Evolutionary conservation across 2,797 vertebrate genomes (phyloP).

Genomic region (Trachurus trachurus): DNA sequence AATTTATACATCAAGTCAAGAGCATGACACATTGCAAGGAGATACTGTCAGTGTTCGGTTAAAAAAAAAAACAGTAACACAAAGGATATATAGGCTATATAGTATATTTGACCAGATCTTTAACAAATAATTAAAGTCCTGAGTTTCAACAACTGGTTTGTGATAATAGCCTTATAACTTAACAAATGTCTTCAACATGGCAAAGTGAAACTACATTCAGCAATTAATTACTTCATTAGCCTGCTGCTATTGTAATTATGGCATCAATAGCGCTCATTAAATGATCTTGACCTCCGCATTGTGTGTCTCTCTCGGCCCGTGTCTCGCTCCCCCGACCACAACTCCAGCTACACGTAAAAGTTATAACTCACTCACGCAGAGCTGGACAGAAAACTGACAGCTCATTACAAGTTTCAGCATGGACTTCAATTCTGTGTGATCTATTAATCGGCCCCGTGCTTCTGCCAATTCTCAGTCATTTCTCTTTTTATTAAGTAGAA

Average conservation of each 20-base stretch:
- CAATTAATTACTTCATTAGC: conserved; percentile 63
- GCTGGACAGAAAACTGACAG: conserved; percentile 72
- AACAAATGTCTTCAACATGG: conserved; percentile 49
- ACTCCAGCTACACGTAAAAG: conserved; percentile 26
- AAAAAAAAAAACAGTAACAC: not conserved
- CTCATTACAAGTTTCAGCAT: conserved; percentile 82
- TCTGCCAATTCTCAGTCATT: conserved; percentile 61
- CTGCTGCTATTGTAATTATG: conserved; percentile 61
- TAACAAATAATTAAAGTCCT: conserved; percentile 1
- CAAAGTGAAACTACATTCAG: conserved; percentile 51
- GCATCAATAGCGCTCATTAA: conserved; percentile 64
- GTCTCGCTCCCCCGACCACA: conserved; percentile 31
- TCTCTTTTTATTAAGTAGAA: conserved; percentile 82
- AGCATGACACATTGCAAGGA: no score
- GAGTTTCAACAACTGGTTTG: conserved; percentile 11
- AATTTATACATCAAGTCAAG: no score
- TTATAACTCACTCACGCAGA: conserved; percentile 26
- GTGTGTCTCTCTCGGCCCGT: conserved; percentile 35
- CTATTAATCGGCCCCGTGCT: conserved; percentile 81
- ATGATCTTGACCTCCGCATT: conserved; percentile 63
- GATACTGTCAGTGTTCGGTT: no score
- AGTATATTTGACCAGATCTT: not conserved
- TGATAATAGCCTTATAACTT: conserved; percentile 37
- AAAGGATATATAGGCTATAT: no score
- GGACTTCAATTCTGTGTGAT: conserved; percentile 80